Conservation (phyloP, 2,113 vertebrate species). For the Cygnus buccinator region DNA sequence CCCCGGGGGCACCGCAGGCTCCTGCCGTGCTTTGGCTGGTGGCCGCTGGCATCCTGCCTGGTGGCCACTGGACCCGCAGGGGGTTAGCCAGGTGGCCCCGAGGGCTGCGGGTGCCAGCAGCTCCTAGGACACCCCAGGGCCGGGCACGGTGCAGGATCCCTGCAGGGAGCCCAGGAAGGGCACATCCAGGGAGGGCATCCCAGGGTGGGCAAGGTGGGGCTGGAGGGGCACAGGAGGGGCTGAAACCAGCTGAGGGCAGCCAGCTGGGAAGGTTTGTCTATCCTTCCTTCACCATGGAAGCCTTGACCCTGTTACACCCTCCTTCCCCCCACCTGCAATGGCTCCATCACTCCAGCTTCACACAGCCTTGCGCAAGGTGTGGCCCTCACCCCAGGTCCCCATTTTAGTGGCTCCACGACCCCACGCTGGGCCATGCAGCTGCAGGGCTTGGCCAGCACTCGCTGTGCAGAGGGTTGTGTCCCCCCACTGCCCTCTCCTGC, state of each 20-base stretch:
- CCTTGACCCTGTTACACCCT: too few relatives aligned
- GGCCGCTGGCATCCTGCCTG: background rate
- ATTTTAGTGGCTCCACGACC: background rate
- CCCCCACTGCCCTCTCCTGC: background rate
- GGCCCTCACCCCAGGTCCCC: background rate
- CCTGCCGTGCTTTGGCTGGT: background rate
- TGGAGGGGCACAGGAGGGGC: background rate
- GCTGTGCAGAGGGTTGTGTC: accelerated
- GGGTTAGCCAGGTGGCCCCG: background rate
- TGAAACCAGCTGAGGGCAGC: background rate
- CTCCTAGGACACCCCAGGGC: accelerated
- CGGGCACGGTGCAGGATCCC: accelerated
- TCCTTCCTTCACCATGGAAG: background rate
- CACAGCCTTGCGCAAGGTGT: too few relatives aligned
- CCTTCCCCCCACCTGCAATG: background rate
- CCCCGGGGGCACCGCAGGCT: background rate
- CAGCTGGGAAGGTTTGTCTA: background rate
- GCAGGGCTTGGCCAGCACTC: background rate
- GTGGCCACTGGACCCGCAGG: background rate
- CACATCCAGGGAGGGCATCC: accelerated
- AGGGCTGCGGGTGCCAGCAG: background rate
- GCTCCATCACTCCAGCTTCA: accelerated
- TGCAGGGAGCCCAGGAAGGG: accelerated
- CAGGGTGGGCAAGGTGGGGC: accelerated
- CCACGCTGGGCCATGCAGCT: accelerated